Percentiles rank a stretch among this genome's conserved stretches.
phyloP scores from a whole-genome alignment of 2,113 vertebrate species.

The Daubentonia madagascariensis region DNA sequence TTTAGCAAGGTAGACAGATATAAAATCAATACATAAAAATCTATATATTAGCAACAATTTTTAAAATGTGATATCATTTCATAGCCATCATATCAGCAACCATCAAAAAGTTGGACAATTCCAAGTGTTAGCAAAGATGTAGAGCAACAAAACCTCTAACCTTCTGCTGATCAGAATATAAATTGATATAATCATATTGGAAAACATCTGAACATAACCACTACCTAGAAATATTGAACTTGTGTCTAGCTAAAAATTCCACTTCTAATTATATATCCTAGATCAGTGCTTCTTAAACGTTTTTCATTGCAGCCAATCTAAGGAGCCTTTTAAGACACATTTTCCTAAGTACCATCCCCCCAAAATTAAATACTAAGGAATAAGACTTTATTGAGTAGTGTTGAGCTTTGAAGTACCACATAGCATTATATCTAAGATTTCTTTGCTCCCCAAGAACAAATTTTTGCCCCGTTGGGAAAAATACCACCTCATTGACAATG shows the following conservation, averaged over 20 bases:
- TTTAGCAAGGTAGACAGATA: not conserved
- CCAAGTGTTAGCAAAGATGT: not conserved
- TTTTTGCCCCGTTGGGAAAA: not conserved
- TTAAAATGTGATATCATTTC: not conserved
- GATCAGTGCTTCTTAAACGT: not conserved
- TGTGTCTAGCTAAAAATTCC: not conserved
- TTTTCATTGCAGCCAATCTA: not conserved
- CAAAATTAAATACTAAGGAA: not conserved
- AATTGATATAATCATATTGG: not conserved
- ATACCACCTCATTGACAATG: not conserved
- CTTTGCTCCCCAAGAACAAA: not conserved
- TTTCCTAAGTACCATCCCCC: accelerated
- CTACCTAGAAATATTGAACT: not conserved
- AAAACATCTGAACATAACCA: not conserved
- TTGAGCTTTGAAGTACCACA: not conserved
- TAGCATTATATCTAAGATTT: not conserved
- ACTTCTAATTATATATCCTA: not conserved
- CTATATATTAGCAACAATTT: not conserved
- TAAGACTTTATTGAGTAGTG: not conserved
- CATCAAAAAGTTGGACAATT: not conserved
- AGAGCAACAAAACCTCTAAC: not conserved
- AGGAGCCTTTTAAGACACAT: not conserved
- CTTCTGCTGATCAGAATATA: not conserved
- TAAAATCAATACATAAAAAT: not conserved
- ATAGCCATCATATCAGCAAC: not conserved